Base-by-base conservation (phyloP, 2,888 invertebrate species). In the Drosophila melanocephala region DNA sequence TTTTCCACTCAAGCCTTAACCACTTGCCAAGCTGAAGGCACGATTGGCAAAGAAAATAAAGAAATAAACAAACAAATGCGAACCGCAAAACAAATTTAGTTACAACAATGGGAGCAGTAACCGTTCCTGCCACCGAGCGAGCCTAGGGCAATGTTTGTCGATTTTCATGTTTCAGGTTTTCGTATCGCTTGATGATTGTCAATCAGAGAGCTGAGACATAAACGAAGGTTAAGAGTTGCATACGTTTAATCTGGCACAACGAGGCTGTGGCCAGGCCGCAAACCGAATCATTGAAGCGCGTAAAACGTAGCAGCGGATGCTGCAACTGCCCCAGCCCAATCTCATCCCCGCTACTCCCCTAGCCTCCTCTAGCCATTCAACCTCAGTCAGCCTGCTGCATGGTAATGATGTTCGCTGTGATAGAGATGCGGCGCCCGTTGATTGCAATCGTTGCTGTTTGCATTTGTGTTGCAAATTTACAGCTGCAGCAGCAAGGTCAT, bases 381-480 rank as follows among this genome's bases (percentile, higher is more conserved):
- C 19, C 14, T 4, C 22, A 2, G 44, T 2, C 22, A 47, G 47
- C 5, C 58, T 44, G 66, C 7, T 55, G 56, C 64, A 59, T 72
- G 66, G 72, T 69, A 79, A 79, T 79, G 79, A 76, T 68, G 73
- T 75, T 62, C 74, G 68, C 65, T 75, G 67, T 58, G 80, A 85
- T 88, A 83, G 84, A 88, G 83, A 82, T 81, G 79, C 87, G 69
- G 79, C 79, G 76, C 75, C 75, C 77, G 82, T 64, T 89, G 87
- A 88, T 88, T 87, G 87, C 87, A 75, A 87, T 86, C 88, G 83
- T 62, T 57, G 76, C 72, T 75, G 77, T 72, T 83, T 82, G 77
- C 78, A 84, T 87, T 89, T 87, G 87, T 83, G 81, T 89, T 89
- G 89, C 86, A 90, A 86, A 91, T 91, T 89, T 91, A 91, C 90